Base-by-base conservation (phyloP, 2,113 vertebrate genomes). In the Ophiodon elongatus region DNA sequence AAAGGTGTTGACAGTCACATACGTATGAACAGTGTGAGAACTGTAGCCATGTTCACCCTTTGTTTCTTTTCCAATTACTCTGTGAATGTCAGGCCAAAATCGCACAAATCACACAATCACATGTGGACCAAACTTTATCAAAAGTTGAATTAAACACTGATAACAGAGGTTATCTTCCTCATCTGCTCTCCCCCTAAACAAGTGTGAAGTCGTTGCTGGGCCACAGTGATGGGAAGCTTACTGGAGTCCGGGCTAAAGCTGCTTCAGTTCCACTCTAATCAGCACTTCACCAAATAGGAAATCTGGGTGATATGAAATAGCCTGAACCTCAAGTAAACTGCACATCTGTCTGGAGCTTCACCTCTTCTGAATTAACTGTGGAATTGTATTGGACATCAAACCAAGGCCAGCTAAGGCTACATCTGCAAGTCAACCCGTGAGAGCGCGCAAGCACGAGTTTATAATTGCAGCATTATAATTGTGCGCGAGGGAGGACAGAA, bases 221-320 rank as follows among this genome's bases (percentile, higher is more conserved):
- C 76, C 81, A 67, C 70, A 23, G 67, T 85, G 89, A 89, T 80
- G 68, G 78, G 70, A 83, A 75, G 41, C 90, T 91, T 91, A 85
- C 83, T 90, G 87, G 76, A 90, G 73, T 82, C 84, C 57, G 31
- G 79, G 41, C 41, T 76, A 71, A 65, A 67, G 75, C 64, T 63
- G 69, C 69, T 69, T 73, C 78, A 63, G 59, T 77, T 86, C 76
- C 71, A 83, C 83, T 89, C 54, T 79, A 89, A 94, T 92, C 85
- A 90, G 50, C 47, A 86, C 82, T 91, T 89, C 84, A 54, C 63
- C 88, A 83, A 92, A 88, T 76, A 92, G 81, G 60, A 92, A 83
- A 91, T 92, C 84, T 90, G 64, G 71, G 23, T 66, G 76, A 85
- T 29, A 89, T 90, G 88, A 92, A 92, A 92, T 80, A 52, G 73